phyloP scores from a whole-genome alignment of 2,797 vertebrate genomes.

The Ctenopoma kingsleyae region DNA sequence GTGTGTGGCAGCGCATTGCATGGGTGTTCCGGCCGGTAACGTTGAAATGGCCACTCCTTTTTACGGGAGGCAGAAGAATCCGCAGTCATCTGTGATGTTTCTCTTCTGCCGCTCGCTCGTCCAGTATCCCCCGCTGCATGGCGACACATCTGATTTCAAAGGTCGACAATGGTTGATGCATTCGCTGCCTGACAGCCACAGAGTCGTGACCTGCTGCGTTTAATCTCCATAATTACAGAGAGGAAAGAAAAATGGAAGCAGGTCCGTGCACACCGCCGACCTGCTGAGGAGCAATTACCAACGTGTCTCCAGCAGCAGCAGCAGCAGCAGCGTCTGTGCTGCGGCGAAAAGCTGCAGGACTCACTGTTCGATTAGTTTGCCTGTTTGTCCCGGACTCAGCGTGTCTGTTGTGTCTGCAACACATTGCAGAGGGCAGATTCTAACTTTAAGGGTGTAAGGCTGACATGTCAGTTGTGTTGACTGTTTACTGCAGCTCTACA shows the following conservation, averaged over 20 bases:
- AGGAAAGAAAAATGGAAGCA: not conserved
- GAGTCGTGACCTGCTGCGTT: not conserved
- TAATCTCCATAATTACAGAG: not conserved
- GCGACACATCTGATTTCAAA: slow-evolving; percentile 21
- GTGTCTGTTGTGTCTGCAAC: slow-evolving; percentile 12
- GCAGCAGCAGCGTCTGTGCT: slow-evolving; percentile 33
- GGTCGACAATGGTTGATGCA: slow-evolving; percentile 14
- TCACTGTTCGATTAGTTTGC: slow-evolving; percentile 69
- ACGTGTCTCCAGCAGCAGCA: slow-evolving; percentile 10
- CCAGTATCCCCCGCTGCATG: slow-evolving; percentile 31
- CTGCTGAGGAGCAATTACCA: slow-evolving; percentile 44
- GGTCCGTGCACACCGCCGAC: not conserved
- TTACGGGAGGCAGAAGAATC: slow-evolving; percentile 69
- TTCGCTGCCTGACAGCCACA: slow-evolving; percentile 6
- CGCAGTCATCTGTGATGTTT: slow-evolving; percentile 72
- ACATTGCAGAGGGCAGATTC: not conserved
- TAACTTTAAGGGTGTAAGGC: no score
- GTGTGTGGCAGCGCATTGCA: slow-evolving; percentile 30
- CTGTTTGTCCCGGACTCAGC: slow-evolving; percentile 58
- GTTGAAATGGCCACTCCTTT: slow-evolving; percentile 73
- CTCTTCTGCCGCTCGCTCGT: slow-evolving; percentile 7
- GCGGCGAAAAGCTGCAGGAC: slow-evolving; percentile 62
- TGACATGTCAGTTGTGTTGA: no score
- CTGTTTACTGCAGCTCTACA: not conserved
- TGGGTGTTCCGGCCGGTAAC: slow-evolving; percentile 43